A percentile compares a stretch with the other conserved stretches of the same genome.
Evolutionary conservation across 1,140 invertebrate genomes (phyloP).

Genomic region (Drosophila ercepeae): DNA sequence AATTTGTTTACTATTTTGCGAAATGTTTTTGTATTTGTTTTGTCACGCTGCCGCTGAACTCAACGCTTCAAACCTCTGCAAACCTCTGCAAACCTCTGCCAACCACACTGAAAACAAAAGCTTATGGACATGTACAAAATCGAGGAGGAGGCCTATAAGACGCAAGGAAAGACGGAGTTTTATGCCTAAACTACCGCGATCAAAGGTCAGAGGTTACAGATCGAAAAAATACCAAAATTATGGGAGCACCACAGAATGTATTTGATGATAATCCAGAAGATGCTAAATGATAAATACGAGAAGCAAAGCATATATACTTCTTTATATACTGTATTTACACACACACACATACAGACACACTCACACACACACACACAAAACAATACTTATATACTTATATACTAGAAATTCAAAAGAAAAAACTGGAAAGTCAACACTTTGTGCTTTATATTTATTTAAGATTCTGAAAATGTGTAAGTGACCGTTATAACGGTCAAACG

Average conservation of each 20-base stretch:
- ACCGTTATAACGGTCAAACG: constrained; percentile 11
- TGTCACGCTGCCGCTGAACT: constrained; percentile 56
- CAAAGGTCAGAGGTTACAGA: constrained; percentile 10
- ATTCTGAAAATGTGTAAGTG: constrained; percentile 15
- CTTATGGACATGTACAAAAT: constrained; percentile 97
- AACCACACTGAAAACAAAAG: constrained; percentile 84
- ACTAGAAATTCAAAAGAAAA: constrained; percentile 46
- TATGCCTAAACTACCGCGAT: constrained; percentile 88
- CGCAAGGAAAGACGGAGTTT: constrained; percentile 95
- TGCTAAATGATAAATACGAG: constrained; percentile 4
- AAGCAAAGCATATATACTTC: constrained; percentile 24
- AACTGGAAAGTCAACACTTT: constrained; percentile 76
- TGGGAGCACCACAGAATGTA: constrained; percentile 29
- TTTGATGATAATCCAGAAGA: constrained; percentile 12
- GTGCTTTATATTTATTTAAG: constrained; percentile 80
- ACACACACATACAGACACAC: constrained; percentile 15
- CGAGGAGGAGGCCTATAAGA: constrained; percentile 95
- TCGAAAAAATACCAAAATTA: constrained; percentile 10
- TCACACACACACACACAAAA: constrained; percentile 17
- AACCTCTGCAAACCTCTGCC: background rate
- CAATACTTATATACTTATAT: constrained; percentile 27
- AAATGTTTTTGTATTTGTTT: constrained; percentile 28
- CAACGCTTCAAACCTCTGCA: constrained; percentile 18
- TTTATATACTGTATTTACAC: constrained; percentile 38
- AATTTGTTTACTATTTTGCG: constrained; percentile 41